A percentile compares a stretch with the other conserved stretches of the same genome.
phyloP scores from a whole-genome alignment of 1,140 invertebrate species.

The Bathynomus jamesi region DNA sequence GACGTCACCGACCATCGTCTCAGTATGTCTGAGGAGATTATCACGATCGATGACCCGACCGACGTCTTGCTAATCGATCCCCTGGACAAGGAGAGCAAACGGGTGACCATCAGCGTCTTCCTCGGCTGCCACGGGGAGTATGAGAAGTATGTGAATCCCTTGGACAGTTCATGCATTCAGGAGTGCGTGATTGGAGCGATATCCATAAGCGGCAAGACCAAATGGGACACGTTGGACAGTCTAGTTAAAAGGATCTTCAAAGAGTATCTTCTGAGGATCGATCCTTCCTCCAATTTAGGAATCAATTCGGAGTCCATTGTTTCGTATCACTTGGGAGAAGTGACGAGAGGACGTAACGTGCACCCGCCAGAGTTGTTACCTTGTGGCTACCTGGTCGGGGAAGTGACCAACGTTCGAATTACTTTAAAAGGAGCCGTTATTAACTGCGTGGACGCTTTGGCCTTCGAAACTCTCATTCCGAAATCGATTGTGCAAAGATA shows the following conservation, averaged over 20 bases:
- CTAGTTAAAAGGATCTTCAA: constrained; percentile 85
- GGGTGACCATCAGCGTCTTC: constrained; percentile 72
- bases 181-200: constrained; percentile 72
- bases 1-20: constrained; percentile 23
- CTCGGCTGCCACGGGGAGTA: constrained; percentile 49
- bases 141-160: constrained; percentile 30
- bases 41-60: constrained; percentile 26
- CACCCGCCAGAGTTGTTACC: constrained; percentile 76
- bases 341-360: constrained; percentile 55
- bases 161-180: constrained; percentile 16
- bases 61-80: constrained; percentile 35
- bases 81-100: constrained; percentile 67
- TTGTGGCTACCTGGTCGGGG: constrained; percentile 86
- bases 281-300: constrained; percentile 83
- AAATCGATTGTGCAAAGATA: constrained; percentile 91
- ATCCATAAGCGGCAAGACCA: constrained; percentile 82
- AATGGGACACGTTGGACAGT: constrained; percentile 89
- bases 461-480: constrained; percentile 93
- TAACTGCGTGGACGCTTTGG: constrained; percentile 80
- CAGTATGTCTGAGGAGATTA: constrained; percentile 27
- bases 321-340: constrained; percentile 86
- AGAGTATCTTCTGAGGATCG: constrained; percentile 85
- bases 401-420: constrained; percentile 52
- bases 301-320: constrained; percentile 79
- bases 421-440: constrained; percentile 66